Evolutionary conservation across 2,888 invertebrate species (phyloP).

Genomic region (Hofmannophila pseudospretella): DNA sequence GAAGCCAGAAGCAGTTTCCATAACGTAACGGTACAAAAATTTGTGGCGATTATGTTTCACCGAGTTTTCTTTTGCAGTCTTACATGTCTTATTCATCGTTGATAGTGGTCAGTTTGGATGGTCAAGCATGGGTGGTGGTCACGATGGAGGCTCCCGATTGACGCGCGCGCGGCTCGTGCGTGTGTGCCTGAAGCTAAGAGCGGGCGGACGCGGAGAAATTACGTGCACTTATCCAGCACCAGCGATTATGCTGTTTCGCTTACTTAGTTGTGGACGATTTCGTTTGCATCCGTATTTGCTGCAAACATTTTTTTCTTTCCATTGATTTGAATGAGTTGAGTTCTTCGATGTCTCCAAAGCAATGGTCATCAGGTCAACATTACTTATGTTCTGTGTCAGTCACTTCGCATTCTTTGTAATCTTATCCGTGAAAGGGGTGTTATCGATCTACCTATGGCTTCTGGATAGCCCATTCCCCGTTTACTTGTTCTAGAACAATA

Average conservation of each 20-base stretch:
- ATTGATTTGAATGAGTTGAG: neutral
- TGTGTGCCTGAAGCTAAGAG: slow-evolving; percentile 68
- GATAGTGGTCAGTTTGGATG: slow-evolving; percentile 33
- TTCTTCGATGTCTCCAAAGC: too few relatives aligned
- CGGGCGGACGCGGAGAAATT: slow-evolving; percentile 65
- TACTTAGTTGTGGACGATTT: slow-evolving; percentile 38
- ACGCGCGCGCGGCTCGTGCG: slow-evolving; percentile 55
- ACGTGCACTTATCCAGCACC: slow-evolving; percentile 54
- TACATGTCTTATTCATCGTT: neutral
- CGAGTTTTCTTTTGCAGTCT: slow-evolving; percentile 13
- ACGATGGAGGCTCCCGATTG: slow-evolving; percentile 45
- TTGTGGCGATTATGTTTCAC: slow-evolving; percentile 37
- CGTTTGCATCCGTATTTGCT: slow-evolving; percentile 5
- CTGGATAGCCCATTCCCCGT: too few relatives aligned
- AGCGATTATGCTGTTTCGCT: slow-evolving; percentile 52
- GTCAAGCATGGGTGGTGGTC: slow-evolving; percentile 19
- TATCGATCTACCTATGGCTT: too few relatives aligned
- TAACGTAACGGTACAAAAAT: slow-evolving; percentile 58
- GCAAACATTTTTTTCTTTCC: slow-evolving; percentile 1
- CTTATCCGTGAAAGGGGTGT: too few relatives aligned
- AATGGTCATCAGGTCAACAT: too few relatives aligned
- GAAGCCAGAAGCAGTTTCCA: slow-evolving; percentile 57
- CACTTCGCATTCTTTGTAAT: too few relatives aligned
- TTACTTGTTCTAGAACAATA: too few relatives aligned
- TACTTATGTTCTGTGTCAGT: too few relatives aligned